Evolutionary conservation across 2,888 invertebrate genomes (phyloP).

Genomic region (Amphipyra berbera): DNA sequence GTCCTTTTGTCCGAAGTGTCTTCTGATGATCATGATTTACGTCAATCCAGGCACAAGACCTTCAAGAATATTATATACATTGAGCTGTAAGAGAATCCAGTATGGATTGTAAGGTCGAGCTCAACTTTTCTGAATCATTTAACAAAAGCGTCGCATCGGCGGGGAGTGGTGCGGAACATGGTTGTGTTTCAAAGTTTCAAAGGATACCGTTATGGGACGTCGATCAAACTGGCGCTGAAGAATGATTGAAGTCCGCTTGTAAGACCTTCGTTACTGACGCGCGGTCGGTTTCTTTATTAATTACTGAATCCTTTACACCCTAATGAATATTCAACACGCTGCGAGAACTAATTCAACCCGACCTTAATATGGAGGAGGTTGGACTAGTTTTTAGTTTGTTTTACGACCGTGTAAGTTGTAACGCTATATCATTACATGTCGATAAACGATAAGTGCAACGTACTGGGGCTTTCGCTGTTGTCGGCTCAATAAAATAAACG

Average conservation of each 20-base stretch:
- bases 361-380: constrained; percentile 68
- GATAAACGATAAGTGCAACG: constrained; percentile 86
- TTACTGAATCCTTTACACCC: constrained; percentile 77
- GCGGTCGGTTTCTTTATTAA: constrained; percentile 77
- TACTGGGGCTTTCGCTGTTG: constrained; percentile 78
- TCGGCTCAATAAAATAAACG: constrained; percentile 81
- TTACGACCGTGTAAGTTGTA: constrained; percentile 86
- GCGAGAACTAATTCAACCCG: constrained; percentile 72
- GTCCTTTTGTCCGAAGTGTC: constrained; percentile 73
- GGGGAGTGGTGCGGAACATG: constrained; percentile 61
- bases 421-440: constrained; percentile 83
- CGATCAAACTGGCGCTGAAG: constrained; percentile 65
- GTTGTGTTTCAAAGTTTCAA: constrained; percentile 68
- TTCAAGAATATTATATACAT: constrained; percentile 59
- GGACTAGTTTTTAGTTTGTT: constrained; percentile 76
- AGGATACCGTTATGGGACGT: constrained; percentile 69
- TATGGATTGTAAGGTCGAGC: constrained; percentile 63
- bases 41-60: constrained; percentile 73
- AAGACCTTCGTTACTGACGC: constrained; percentile 71
- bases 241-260: constrained; percentile 62
- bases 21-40: constrained; percentile 79
- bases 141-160: constrained; percentile 66
- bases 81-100: constrained; percentile 66
- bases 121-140: constrained; percentile 66
- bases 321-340: constrained; percentile 78